A percentile compares a stretch with the other conserved stretches of the same genome.
These are phyloP conservation scores for Eulithis testata DNA, from an alignment of 2,888 invertebrate species.

Conservation along the genomic window DNA sequence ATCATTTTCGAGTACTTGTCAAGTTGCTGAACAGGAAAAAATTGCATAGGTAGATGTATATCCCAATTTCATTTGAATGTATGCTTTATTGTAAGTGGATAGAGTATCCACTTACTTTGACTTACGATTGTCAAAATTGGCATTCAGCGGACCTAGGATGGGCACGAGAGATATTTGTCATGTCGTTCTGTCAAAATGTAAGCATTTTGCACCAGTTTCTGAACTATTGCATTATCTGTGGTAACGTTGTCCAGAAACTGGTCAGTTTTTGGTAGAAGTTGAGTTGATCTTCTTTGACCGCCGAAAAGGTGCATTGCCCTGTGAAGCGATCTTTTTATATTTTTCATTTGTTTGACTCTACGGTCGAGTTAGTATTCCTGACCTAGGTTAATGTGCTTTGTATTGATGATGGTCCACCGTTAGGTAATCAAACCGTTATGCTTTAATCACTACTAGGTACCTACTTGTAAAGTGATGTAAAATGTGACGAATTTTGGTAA, in stretches of 20 bases:
- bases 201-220: too few relatives aligned
- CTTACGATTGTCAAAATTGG: slow-evolving; percentile 58
- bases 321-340: slow-evolving; percentile 54
- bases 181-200: too few relatives aligned
- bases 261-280: slow-evolving; percentile 57
- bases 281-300: slow-evolving; percentile 67
- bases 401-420: slow-evolving; percentile 54
- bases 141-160: too few relatives aligned
- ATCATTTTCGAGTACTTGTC: not conserved
- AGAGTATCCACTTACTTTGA: too few relatives aligned
- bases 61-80: not conserved
- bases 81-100: slow-evolving; percentile 1
- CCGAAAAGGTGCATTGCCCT: slow-evolving; percentile 72
- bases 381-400: slow-evolving; percentile 80
- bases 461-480: not conserved
- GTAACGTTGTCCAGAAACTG: too few relatives aligned
- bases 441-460: not conserved
- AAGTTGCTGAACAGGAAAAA: too few relatives aligned
- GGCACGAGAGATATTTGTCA: too few relatives aligned
- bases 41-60: not conserved
- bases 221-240: too few relatives aligned
- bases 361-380: slow-evolving; percentile 76
- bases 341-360: slow-evolving; percentile 70
- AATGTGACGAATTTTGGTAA: not conserved
- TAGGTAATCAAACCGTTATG: slow-evolving; percentile 32